Base-by-base conservation (phyloP, 2,797 vertebrate genomes). In the Falco naumanni region DNA sequence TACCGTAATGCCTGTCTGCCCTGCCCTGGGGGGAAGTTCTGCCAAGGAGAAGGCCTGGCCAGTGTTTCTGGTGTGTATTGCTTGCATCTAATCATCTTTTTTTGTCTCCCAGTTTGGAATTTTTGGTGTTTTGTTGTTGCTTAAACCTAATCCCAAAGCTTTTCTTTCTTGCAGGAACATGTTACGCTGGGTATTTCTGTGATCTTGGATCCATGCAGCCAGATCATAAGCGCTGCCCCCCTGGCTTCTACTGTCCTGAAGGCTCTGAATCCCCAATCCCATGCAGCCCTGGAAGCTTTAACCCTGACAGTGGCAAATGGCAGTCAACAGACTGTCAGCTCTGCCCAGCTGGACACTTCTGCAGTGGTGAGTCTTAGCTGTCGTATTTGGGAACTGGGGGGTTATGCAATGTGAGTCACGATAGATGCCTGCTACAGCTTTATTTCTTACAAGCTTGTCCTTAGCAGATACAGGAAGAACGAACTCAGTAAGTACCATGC, bases 121-220 rank as follows among this genome's bases (percentile, higher is more conserved):
- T 65, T 48, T 64, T 20, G 4, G 2, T 19, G 5, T 56, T 87
- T 50, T 17, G 31, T 74, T 13, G 0, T 47, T 70, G 28, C 47
- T 57, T 33, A 39, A 37, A 16, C 5, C 28, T 37, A 5, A 45
- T 3, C 1, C n/a, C 3, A 6, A 54, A 33, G 41, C 22, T 47
- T 63, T 70, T 28, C 28, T 41, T 19, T 37, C 47, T 56, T 89
- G 13, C 53, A 99, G 99, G 98, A 56, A 90, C 93, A 1, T 99
- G 99, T 81, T 96, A 89, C 25, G 94, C 98, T 43, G 99, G 99
- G 9, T 98, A 98, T 97, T 98, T 98, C 96, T 99, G 99, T 78
- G 96, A 97, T 50, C 96, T 96, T 96, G 98, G 98, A 24, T 99
- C 99, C 26, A 98, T 97, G 11, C 98, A 94, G 85, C 97, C 98